Conservation (phyloP, 2,888 invertebrate genomes). For the Melanophora roralis region DNA sequence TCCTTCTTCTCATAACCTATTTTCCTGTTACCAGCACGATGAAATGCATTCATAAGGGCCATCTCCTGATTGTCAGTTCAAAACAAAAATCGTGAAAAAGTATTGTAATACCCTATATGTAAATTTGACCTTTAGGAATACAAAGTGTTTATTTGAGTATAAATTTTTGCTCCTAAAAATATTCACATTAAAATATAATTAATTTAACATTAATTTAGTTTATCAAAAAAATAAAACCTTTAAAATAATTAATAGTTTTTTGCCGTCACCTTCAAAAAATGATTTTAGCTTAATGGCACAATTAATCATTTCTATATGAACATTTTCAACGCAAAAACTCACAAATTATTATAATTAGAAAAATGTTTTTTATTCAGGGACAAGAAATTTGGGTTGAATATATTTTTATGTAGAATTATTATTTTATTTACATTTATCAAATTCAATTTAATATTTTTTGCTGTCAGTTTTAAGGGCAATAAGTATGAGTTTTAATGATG, state of each 20-base stretch:
- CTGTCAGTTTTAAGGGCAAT: background rate
- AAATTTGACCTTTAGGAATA: no score
- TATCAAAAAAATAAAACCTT: background rate
- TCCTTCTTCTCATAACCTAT: no score
- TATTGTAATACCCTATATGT: no score
- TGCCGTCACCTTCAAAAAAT: no score
- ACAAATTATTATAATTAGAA: background rate
- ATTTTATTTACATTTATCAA: background rate
- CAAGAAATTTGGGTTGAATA: background rate
- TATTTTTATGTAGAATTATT: no score
- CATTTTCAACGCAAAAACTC: background rate
- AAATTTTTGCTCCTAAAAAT: no score
- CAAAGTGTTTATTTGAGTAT: no score
- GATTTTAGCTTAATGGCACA: background rate
- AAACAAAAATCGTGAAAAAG: no score
- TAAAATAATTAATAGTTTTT: no score
- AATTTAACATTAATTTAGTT: conserved; percentile 25
- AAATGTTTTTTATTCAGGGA: background rate
- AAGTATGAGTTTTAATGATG: conserved; percentile 54
- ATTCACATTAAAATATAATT: background rate
- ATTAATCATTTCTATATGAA: conserved; percentile 16
- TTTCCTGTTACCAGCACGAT: no score
- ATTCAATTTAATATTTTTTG: conserved; percentile 12
- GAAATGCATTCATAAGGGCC: no score
- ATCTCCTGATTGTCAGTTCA: no score